Evolutionary conservation across 2,797 vertebrate genomes (phyloP), one percentile per base, ranked within the genome.

Genomic region (Sciurus carolinensis): DNA sequence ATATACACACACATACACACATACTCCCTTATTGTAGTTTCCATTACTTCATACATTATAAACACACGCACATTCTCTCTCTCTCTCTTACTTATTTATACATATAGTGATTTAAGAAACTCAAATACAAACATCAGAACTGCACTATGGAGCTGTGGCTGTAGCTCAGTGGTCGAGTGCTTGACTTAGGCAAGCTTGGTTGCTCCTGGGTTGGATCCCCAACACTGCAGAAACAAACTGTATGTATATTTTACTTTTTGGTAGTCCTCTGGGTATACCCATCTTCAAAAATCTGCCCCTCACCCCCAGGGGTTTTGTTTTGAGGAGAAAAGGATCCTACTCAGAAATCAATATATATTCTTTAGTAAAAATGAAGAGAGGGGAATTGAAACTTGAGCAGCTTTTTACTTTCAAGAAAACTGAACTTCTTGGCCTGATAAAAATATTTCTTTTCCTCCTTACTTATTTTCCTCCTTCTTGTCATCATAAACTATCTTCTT

Each of bases 361-460:
- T 77, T 90, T 89, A 67, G 44, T 75, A 90, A 81, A 92, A 88
- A 75, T 10, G 28, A n/a, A 28, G 44, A 93, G 28, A 85, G 1
- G 33, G 15, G 24, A 69, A 20, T 26, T 77, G 64, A 76, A 89
- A 86, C 28, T 30, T 54, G 33, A 81, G 8, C 15, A 73, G 57
- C 14, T 77, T 87, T 83, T 93, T 85, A 91, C 14, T 13, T 81
- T 72, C 9, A 44, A 79, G 80, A 96, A 93, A 88, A 93, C 5
- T 54, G 80, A 91, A 90, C 59, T 75, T 47, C 28, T 64, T 86
- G 80, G 69, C 30, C 66, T 96, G 24, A 81, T 47, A 47, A 47
- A 47, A 47, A 47, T 9, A 47, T 47, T 67, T 14, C 1, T 39
- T 69, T 14, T 9, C 24, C 30, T 20, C 17, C 13, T 44, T 66